Conservation (phyloP, 1,140 invertebrate species). For the Harlomillsia oculata region DNA sequence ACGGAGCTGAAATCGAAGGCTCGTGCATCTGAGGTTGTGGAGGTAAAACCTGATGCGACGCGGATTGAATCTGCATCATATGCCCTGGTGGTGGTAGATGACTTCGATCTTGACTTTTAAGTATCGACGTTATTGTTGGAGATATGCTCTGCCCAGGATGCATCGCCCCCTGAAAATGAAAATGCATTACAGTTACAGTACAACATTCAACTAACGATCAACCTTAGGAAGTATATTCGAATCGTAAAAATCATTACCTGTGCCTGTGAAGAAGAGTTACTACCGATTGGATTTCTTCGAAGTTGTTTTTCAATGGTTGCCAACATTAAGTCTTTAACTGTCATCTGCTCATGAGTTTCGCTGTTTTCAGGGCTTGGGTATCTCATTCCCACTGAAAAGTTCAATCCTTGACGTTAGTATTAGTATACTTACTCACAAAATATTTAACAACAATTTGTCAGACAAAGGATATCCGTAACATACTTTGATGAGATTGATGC, state of each 20-base stretch:
- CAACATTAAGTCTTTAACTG: conserved; percentile 62
- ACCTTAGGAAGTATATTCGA: too few species aligned
- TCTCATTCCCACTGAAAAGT: conserved; percentile 5
- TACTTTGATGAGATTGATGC: neutral
- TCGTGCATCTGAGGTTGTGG: conserved; percentile 13
- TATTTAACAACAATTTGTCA: too few species aligned
- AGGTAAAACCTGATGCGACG: neutral
- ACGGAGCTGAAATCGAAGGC: conserved; percentile 7
- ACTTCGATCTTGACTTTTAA: conserved; percentile 41
- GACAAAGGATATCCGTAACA: too few species aligned
- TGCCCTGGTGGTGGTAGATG: conserved; percentile 24
- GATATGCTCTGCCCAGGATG: conserved; percentile 43
- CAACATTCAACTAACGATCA: too few species aligned
- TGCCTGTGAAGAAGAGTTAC: neutral
- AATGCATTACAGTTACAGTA: too few species aligned
- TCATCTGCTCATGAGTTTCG: conserved; percentile 42
- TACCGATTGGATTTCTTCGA: conserved; percentile 49
- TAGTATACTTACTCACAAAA: too few species aligned
- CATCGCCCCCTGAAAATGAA: neutral
- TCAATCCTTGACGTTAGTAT: neutral
- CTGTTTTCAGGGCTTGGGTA: conserved; percentile 26
- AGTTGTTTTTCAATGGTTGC: conserved; percentile 64
- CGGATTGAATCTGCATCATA: conserved; percentile 1
- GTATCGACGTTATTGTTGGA: conserved; percentile 55
- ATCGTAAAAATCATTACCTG: neutral